Percentiles rank a stretch among this genome's conserved stretches.
Evolutionary conservation across 2,113 vertebrate species (phyloP).

Genomic region (Diphyllodes magnificus): DNA sequence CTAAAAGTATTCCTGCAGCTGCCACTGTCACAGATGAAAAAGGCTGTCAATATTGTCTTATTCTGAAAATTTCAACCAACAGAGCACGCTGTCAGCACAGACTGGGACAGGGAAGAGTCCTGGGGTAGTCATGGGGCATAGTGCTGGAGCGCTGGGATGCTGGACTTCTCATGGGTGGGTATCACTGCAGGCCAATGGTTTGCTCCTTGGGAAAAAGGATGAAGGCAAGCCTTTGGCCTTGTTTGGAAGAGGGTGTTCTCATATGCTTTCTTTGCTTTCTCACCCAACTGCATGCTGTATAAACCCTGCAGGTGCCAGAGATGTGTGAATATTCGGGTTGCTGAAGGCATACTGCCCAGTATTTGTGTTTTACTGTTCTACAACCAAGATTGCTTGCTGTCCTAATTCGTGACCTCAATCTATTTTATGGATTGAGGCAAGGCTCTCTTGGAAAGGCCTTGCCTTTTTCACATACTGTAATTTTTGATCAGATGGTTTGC

Average conservation of each 20-base stretch:
- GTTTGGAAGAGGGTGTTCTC: not conserved
- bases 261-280: not conserved
- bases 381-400: not conserved
- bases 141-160: not conserved
- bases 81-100: not conserved
- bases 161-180: not conserved
- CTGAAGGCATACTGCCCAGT: not conserved
- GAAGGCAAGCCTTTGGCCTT: not conserved
- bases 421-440: rapidly evolving
- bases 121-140: rapidly evolving
- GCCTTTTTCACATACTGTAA: not conserved
- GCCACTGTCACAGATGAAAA: not conserved
- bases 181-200: not conserved
- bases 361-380: not conserved
- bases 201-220: not conserved
- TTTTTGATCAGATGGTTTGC: not conserved
- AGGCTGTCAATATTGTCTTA: not conserved
- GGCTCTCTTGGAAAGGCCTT: not conserved
- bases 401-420: not conserved
- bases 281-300: not conserved
- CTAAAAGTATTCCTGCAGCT: not conserved
- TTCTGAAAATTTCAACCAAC: not conserved
- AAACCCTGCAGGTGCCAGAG: not conserved
- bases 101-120: not conserved
- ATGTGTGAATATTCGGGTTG: not conserved